Percentiles rank a stretch among this genome's conserved stretches.
Evolutionary conservation across 2,113 vertebrate species (phyloP).

Genomic region (Neogale vison): DNA sequence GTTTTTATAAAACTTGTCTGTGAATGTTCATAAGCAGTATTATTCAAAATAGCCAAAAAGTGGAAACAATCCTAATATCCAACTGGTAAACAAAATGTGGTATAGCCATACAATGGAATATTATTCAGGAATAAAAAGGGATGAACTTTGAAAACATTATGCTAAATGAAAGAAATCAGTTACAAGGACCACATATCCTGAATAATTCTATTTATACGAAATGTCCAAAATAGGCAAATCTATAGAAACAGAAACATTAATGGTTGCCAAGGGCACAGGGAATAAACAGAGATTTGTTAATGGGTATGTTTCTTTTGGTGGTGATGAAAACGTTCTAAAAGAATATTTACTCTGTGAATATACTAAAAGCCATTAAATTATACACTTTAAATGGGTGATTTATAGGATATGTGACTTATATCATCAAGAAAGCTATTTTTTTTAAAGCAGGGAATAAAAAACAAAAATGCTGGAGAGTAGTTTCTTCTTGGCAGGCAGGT

Average conservation of each 20-base stretch:
- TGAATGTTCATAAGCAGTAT: neutral
- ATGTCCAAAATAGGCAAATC: neutral
- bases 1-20: neutral
- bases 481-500: neutral
- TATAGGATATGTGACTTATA: neutral
- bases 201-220: neutral
- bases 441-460: neutral
- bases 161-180: neutral
- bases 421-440: conserved; percentile 2
- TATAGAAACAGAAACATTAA: neutral
- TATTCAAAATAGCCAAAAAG: neutral
- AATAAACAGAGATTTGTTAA: neutral
- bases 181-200: neutral
- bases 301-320: neutral
- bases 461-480: neutral
- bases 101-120: neutral
- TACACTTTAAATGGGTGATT: neutral
- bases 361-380: neutral
- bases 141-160: neutral
- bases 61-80: neutral
- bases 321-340: neutral
- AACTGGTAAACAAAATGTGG: neutral
- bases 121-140: neutral
- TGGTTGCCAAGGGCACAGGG: neutral
- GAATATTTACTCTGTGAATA: conserved; percentile 19